Evolutionary conservation across 2,797 vertebrate genomes (phyloP).

Genomic region (Coracias cyanogaster): DNA sequence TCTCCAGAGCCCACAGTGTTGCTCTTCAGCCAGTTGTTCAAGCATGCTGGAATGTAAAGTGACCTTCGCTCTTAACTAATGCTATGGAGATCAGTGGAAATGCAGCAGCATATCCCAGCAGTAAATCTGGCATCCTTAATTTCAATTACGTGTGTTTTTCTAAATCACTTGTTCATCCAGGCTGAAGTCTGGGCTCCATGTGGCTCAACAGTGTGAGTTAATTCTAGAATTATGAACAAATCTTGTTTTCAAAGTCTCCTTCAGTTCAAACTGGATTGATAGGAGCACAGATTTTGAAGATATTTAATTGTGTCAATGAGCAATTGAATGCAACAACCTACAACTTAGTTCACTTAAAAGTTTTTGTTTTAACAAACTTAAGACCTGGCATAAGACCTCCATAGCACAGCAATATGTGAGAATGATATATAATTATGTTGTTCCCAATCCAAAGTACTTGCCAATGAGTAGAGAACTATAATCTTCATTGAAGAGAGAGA

Average conservation of each 20-base stretch:
- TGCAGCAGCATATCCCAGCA: constrained; percentile 10
- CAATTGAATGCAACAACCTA: not conserved
- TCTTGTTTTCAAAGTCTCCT: not conserved
- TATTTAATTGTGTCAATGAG: not conserved
- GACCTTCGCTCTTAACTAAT: not conserved
- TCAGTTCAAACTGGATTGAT: not conserved
- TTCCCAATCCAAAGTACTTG: not conserved
- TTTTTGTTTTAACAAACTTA: not conserved
- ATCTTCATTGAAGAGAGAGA: not conserved
- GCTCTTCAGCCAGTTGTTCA: not conserved
- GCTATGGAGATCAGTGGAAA: constrained; percentile 38
- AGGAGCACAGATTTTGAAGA: not conserved
- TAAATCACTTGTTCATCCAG: not conserved
- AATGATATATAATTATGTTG: not conserved
- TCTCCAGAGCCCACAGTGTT: not conserved
- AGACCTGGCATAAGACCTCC: not conserved
- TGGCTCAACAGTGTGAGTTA: not conserved
- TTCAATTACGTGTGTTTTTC: not conserved
- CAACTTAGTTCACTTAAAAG: not conserved
- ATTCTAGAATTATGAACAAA: not conserved
- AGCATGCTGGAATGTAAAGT: not conserved
- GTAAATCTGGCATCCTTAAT: constrained; percentile 48
- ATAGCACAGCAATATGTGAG: not conserved
- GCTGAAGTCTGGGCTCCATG: not conserved
- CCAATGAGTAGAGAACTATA: not conserved